phyloP scores from a whole-genome alignment of 2,113 vertebrate genomes.

The Notarius lentiginosus region DNA sequence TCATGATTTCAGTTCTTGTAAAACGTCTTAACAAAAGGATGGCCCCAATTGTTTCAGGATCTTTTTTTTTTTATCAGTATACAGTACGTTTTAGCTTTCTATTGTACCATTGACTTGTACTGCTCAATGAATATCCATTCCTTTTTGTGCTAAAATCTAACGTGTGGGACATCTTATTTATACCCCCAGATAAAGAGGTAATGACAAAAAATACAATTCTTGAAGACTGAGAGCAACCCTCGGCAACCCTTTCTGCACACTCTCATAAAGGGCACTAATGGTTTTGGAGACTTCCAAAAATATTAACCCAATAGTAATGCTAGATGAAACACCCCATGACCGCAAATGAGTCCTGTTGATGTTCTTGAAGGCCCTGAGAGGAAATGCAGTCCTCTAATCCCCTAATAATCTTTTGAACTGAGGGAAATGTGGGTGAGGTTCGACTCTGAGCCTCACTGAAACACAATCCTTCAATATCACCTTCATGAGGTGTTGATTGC shows the following conservation, averaged over 20 bases:
- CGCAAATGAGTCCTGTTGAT: neutral
- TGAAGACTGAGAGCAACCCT: neutral
- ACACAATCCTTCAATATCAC: conserved; percentile 33
- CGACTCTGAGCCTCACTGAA: conserved; percentile 13
- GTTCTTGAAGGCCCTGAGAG: neutral
- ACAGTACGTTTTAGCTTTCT: neutral
- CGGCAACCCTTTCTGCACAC: neutral
- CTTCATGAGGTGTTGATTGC: conserved; percentile 9
- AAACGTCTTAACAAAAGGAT: neutral
- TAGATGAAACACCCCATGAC: neutral
- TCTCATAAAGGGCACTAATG: neutral
- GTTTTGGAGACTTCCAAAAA: neutral
- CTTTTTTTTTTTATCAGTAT: neutral
- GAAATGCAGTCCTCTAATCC: conserved; percentile 11
- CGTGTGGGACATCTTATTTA: neutral
- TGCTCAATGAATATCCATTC: neutral
- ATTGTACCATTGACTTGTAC: neutral
- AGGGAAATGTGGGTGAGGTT: neutral
- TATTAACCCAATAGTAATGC: neutral
- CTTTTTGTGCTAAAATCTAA: neutral
- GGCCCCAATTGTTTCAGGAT: neutral
- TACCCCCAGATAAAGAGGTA: neutral
- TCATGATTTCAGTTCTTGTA: neutral
- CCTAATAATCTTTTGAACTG: neutral
- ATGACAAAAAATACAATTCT: neutral